Percentiles rank a stretch among this genome's conserved stretches.
phyloP scores from a whole-genome alignment of 2,797 vertebrate genomes.

The Siniperca undulata region DNA sequence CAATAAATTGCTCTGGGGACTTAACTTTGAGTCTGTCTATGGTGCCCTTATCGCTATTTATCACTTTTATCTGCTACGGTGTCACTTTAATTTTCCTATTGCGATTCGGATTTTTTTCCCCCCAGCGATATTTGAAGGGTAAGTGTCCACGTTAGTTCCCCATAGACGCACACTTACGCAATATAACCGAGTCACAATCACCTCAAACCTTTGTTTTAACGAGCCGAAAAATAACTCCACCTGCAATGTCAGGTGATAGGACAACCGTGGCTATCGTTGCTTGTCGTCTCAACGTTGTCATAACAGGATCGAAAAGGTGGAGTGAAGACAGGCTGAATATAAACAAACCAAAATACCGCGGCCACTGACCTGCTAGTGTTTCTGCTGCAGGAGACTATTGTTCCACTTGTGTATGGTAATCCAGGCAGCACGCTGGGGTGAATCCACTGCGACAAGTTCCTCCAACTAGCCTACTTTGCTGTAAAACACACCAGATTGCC shows the following conservation, averaged over 20 bases:
- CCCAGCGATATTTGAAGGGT: not conserved
- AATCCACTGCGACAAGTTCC: slow-evolving; percentile 85
- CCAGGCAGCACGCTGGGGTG: slow-evolving; percentile 70
- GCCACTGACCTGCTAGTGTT: slow-evolving; percentile 76
- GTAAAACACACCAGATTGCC: slow-evolving; percentile 45
- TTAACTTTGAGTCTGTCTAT: not conserved
- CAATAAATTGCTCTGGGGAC: not conserved
- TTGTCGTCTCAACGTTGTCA: not conserved
- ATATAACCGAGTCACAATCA: not conserved
- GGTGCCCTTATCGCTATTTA: not conserved
- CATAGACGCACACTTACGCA: not conserved
- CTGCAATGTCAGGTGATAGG: slow-evolving; percentile 67
- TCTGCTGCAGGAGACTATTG: slow-evolving; percentile 77
- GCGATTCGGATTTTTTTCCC: not conserved
- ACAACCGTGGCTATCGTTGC: not conserved
- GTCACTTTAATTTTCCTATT: not conserved
- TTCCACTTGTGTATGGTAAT: slow-evolving; percentile 76
- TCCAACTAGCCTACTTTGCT: slow-evolving; percentile 70
- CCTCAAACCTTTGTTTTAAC: slow-evolving; percentile 12
- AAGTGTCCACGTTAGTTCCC: not conserved
- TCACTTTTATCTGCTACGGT: not conserved
- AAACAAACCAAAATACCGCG: slow-evolving; percentile 41
- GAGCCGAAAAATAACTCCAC: slow-evolving; percentile 51
- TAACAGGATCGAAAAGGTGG: not conserved
- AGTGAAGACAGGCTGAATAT: not conserved